Evolutionary conservation across 2,797 vertebrate species (phyloP), one percentile per base, ranked within the genome.

Genomic region (Acrossocheilus fasciatus): DNA sequence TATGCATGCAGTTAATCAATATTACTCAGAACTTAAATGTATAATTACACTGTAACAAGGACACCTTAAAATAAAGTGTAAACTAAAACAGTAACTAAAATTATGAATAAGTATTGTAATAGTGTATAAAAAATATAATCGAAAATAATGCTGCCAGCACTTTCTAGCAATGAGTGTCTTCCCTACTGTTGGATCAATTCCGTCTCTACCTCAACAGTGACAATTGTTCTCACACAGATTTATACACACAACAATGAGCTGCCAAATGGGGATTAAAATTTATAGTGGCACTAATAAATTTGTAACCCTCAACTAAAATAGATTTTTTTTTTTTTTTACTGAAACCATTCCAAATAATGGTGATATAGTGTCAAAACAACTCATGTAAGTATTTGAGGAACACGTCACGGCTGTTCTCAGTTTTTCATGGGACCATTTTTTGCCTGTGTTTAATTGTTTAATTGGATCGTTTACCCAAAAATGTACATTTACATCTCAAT

Each of bases 181-280:
- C 36, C 41, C 69, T n/a, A 69, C 47, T 85, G 70, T 39, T 77
- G 77, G 50, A 59, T 81, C 57, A 62, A 54, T 59, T 30, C 30
- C 26, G 43, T 76, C 69, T 84, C 45, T 84, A 41, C 62, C 17
- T 86, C 50, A 50, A 34, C 17, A 59, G 70, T 76, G 6, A 36
- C 26, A 30, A 23, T 79, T 80, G 45, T 87, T 81, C 70, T 76
- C 41, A 54, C n/a, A 45, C 39, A 76, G 66, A 23, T 74, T 70
- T 75, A 66, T 52, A 39, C 50, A 77, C 23, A n/a, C 34, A 14
- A n/a, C 76, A 57, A 54, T 72, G 45, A 54, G 6, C 82, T 84
- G 82, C 77, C 70, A 76, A 81, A 81, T 79, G 17, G 17, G 39
- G 75, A 84, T 81, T 84, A 80, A 34, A 47, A 20, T 87, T 81